These are phyloP conservation scores for Lampris incognitus DNA, from an alignment of 2,113 vertebrate genomes.

Conservation along the genomic window DNA sequence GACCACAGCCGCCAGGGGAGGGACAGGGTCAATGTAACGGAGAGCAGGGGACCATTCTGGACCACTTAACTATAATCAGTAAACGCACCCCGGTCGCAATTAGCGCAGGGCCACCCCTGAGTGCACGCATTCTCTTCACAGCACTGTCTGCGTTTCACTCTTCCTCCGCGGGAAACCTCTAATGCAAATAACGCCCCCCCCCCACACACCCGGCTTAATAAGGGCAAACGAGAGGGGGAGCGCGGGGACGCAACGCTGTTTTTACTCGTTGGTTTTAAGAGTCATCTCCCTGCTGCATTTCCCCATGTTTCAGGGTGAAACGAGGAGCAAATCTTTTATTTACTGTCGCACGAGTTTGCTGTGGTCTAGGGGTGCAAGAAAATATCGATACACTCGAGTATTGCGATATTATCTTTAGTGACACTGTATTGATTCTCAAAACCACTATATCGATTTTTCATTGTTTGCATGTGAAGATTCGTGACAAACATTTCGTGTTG, in stretches of 20 bases:
- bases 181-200: slow-evolving; percentile 64
- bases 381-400: no score
- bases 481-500: no score
- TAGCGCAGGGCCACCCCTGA: slow-evolving; percentile 73
- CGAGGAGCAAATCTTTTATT: slow-evolving; percentile 14
- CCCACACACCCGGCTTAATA: slow-evolving; percentile 51
- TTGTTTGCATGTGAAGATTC: no score
- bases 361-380: no score
- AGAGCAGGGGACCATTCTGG: slow-evolving; percentile 84
- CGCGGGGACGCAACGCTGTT: slow-evolving; percentile 5
- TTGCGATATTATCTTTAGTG: no score
- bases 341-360: background rate
- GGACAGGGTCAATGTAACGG: slow-evolving; percentile 74
- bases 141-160: slow-evolving; percentile 63
- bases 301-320: slow-evolving; percentile 1
- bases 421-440: no score
- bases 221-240: slow-evolving; percentile 31
- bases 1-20: slow-evolving; percentile 71
- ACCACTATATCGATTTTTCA: no score
- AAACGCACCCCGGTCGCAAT: slow-evolving; percentile 78
- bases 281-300: background rate
- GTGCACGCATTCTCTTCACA: slow-evolving; percentile 66
- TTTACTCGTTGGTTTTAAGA: slow-evolving; percentile 11
- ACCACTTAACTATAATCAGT: slow-evolving; percentile 81
- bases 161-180: slow-evolving; percentile 61